Base-by-base conservation (phyloP, 2,888 invertebrate species). In the Tetheella fluctuosa region DNA sequence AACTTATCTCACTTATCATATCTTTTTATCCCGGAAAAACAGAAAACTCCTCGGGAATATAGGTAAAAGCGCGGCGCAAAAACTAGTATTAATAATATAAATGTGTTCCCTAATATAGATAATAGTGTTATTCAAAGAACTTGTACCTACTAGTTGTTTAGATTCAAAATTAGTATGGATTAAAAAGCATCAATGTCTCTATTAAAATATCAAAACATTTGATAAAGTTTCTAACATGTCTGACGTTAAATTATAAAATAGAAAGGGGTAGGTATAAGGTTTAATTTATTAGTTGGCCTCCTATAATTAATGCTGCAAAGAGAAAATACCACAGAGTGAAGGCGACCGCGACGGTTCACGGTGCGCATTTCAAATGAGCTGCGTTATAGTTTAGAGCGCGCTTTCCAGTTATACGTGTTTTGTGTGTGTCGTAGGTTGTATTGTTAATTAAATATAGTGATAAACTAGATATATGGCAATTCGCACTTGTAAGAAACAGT, bases 231-330 rank as follows among this genome's bases (percentile, higher is more conserved):
- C 20, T 48, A 20, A 0, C 3, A 20, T n/a, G n/a, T 4, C 48
- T n/a, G 3, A 20, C 20, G 17, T 48, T 20, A 48, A 48, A 48
- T 48, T 48, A 48, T 48, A 48, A 48, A 20, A 48, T 10, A 48
- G 48, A 20, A 48, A 48, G 6, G 48, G 48, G n/a, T n/a, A n/a
- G n/a, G n/a, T n/a, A n/a, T n/a, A n/a, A n/a, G n/a, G n/a, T 48
- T 15, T 48, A 48, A 48, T 48, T 48, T 48, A 48, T 48, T 59
- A 64, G 65, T 61, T 59, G 59, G 39, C 63, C 59, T 70, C 23
- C n/a, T 63, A 69, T 76, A 74, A 76, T 75, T 79, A 76, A 79
- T 74, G 61, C 63, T 62, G 64, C 63, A 59, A 69, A 70, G 66
- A 69, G 75, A 67, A 73, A 77, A 75, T 65, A 62, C 71, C 74